Evolutionary conservation across 2,797 vertebrate species (phyloP), one percentile per base, ranked within the genome.

Genomic region (Neosilurus hyrtlii): DNA sequence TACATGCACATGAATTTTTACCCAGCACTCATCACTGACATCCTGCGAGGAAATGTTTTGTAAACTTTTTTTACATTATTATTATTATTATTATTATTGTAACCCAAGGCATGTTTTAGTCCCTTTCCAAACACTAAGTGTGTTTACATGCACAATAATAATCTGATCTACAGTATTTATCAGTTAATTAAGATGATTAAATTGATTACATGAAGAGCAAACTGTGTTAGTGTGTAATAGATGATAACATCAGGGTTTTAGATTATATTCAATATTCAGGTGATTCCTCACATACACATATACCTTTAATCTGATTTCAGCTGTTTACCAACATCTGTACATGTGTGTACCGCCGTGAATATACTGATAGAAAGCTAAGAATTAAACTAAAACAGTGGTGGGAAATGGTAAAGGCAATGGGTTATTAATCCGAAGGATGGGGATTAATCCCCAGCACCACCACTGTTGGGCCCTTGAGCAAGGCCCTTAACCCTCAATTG

Each of bases 51-150:
- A 75, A 35, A 73, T 22, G n/a, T 84, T 80, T 73, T 66, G 65
- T 83, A 77, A 76, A 49, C 16, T 9, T 57, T 75, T 20, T 68
- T 9, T 7, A 35, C 59, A 43, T 43, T 43, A 43, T 43, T 43
- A 43, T 43, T 43, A 43, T 43, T 43, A 8, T 43, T 43, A 8
- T 43, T 43, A 8, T 43, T 43, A 8, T 43, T 43, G 43, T 43
- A 43, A 80, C 52, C 66, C 35, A 70, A 56, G 22, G 72, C 81
- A 82, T 82, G 82, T 83, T 78, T 70, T 3, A 61, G 52, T 80
- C 14, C 61, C 54, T 67, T 85, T 65, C 10, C n/a, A 79, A 20
- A 72, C 30, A 75, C 4, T 74, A 72, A 65, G 62, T 57, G 8
- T 30, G 16, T 72, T 83, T 72, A 83, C 67, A 79, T 70, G 37